phyloP scores from a whole-genome alignment of 2,888 invertebrate species.

The Subacronicta megacephala region DNA sequence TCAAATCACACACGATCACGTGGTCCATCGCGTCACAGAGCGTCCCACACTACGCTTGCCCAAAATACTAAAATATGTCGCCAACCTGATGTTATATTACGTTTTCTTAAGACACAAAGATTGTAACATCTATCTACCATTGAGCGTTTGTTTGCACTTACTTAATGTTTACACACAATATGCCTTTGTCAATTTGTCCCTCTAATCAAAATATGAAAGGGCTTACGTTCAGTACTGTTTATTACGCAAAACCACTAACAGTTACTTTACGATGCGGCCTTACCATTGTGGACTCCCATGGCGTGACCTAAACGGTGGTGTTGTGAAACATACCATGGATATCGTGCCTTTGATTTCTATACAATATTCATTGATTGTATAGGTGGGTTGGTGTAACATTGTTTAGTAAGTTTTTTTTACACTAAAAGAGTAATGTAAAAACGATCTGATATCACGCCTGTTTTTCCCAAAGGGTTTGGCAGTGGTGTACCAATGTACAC shows the following conservation, averaged over 20 bases:
- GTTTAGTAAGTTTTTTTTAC: too few relatives aligned
- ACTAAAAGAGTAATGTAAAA: too few relatives aligned
- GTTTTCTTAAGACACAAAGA: not conserved
- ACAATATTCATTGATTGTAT: not conserved
- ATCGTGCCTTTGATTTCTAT: constrained; percentile 9
- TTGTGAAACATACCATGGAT: constrained; percentile 45
- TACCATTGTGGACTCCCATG: constrained; percentile 19
- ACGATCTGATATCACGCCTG: not conserved
- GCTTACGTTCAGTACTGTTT: constrained; percentile 3
- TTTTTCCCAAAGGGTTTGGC: too few relatives aligned
- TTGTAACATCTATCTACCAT: not conserved
- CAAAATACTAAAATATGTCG: too few relatives aligned
- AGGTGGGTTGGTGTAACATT: too few relatives aligned
- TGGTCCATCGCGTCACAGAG: too few relatives aligned
- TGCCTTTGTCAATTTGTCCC: constrained; percentile 23
- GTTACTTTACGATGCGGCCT: constrained; percentile 32
- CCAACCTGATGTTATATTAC: too few relatives aligned
- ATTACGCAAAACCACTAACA: constrained; percentile 34
- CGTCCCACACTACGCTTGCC: too few relatives aligned
- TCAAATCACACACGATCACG: too few relatives aligned
- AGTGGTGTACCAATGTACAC: too few relatives aligned
- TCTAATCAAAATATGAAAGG: constrained; percentile 25
- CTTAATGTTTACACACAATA: not conserved
- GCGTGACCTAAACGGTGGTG: constrained; percentile 36
- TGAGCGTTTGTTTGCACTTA: too few relatives aligned